Percentiles rank a stretch among this genome's conserved stretches.
These are phyloP conservation scores for Clanis bilineata DNA, from an alignment of 2,888 invertebrate genomes.

Conservation along the genomic window DNA sequence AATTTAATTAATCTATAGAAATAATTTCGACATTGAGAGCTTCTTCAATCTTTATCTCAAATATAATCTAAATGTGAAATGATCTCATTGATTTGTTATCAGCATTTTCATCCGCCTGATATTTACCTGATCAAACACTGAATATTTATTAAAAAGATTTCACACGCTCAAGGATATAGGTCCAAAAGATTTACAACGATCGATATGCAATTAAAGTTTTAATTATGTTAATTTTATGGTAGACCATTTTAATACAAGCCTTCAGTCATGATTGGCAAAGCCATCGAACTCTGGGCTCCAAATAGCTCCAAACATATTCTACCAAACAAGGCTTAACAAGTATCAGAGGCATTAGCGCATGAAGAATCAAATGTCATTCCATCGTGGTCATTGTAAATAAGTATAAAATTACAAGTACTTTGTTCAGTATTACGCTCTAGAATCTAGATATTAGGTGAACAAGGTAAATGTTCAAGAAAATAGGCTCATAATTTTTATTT, in stretches of 20 bases:
- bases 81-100: too few species aligned
- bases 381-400: slow-evolving; percentile 23
- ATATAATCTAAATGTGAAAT: too few species aligned
- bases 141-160: too few species aligned
- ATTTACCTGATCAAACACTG: too few species aligned
- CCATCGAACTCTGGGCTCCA: slow-evolving; percentile 18
- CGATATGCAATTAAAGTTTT: background rate
- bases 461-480: too few species aligned
- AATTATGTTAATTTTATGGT: background rate
- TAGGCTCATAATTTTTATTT: too few species aligned
- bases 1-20: too few species aligned
- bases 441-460: background rate
- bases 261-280: slow-evolving; percentile 3
- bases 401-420: slow-evolving; percentile 8
- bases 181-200: background rate
- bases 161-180: too few species aligned
- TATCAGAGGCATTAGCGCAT: slow-evolving; percentile 39
- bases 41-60: too few species aligned
- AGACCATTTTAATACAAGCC: slow-evolving; percentile 3
- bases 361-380: slow-evolving; percentile 52
- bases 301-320: slow-evolving; percentile 21
- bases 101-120: too few species aligned
- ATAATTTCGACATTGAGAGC: too few species aligned
- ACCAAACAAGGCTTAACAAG: slow-evolving; percentile 42
- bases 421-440: background rate